Evolutionary conservation across 1,140 invertebrate species (phyloP).

Genomic region (Zaprionus capensis): DNA sequence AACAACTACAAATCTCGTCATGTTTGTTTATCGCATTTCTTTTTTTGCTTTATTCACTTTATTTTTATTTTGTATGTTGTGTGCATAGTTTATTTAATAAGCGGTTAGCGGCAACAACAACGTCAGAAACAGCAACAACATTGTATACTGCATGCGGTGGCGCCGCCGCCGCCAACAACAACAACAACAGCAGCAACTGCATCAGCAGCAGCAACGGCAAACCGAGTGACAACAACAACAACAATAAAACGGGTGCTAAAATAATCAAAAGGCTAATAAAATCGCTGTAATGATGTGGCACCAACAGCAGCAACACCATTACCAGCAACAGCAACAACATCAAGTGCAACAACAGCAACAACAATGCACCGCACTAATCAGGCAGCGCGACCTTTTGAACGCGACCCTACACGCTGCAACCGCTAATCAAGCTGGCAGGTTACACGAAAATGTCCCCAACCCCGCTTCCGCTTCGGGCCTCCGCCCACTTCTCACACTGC

Average conservation of each 20-base stretch:
- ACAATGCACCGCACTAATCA: slow-evolving; percentile 12
- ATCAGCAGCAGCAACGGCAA: background rate
- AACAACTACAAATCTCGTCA: slow-evolving; percentile 2
- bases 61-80: slow-evolving; percentile 38
- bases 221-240: background rate
- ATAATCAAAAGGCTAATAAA: slow-evolving; percentile 78
- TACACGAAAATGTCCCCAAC: slow-evolving; percentile 12
- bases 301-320: slow-evolving; percentile 31
- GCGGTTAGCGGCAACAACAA: slow-evolving; percentile 59
- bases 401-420: slow-evolving; percentile 50
- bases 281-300: slow-evolving; percentile 73
- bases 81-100: slow-evolving; percentile 63
- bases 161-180: slow-evolving; percentile 6
- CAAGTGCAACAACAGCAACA: background rate
- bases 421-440: slow-evolving; percentile 81
- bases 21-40: slow-evolving; percentile 10
- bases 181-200: slow-evolving; percentile 16
- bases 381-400: slow-evolving; percentile 37
- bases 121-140: slow-evolving; percentile 42
- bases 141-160: slow-evolving; percentile 43
- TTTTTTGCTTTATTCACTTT: slow-evolving; percentile 13
- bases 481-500: background rate
- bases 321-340: slow-evolving; percentile 25
- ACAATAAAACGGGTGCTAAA: slow-evolving; percentile 64
- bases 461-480: background rate